Evolutionary conservation across 2,888 invertebrate species (phyloP).

Genomic region (Seladonia tumulorum): DNA sequence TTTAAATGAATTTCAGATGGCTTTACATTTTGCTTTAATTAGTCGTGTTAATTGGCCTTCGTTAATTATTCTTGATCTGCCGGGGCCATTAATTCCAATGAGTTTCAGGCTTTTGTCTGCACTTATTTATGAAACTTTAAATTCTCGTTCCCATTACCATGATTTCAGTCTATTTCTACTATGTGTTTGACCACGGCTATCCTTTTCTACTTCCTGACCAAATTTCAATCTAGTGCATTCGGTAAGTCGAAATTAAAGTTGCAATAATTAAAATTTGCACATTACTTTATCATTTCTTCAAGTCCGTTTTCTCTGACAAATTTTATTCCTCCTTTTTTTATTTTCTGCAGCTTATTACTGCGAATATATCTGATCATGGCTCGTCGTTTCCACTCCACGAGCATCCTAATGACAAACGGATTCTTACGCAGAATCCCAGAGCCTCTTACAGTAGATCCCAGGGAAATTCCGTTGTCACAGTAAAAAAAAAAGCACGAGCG

Average conservation of each 20-base stretch:
- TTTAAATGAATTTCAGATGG: background rate
- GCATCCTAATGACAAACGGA: background rate
- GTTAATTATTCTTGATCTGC: background rate
- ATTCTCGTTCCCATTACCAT: background rate
- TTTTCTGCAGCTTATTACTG: background rate
- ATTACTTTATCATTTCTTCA: too few species aligned
- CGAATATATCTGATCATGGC: background rate
- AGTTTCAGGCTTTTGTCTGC: background rate
- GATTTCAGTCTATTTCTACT: background rate
- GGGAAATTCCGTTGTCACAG: background rate
- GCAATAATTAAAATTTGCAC: too few species aligned
- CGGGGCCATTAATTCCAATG: background rate
- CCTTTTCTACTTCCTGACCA: background rate
- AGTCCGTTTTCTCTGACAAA: background rate
- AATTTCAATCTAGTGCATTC: too few species aligned
- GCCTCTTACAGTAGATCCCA: constrained; percentile 23
- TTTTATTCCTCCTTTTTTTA: background rate
- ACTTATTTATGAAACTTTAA: background rate
- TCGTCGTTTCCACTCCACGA: background rate
- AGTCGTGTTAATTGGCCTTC: background rate
- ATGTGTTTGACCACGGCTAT: background rate
- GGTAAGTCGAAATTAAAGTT: too few species aligned
- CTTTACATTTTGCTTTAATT: background rate
- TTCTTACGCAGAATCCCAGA: background rate
- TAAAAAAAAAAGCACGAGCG: background rate